phyloP scores from a whole-genome alignment of 2,888 invertebrate genomes.

The Cremastinae sp. region DNA sequence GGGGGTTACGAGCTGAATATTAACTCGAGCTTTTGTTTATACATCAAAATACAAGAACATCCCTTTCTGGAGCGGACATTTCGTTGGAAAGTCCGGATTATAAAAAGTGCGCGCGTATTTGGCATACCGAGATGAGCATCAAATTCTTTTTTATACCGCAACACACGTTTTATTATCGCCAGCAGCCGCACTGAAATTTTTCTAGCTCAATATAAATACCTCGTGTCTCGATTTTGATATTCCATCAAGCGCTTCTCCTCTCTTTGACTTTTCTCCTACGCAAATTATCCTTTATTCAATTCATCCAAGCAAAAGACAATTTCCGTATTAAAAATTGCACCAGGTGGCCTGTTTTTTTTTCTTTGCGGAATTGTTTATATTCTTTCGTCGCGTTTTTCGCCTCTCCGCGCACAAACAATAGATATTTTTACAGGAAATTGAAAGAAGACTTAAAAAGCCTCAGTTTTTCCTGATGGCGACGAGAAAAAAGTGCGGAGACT shows the following conservation, averaged over 20 bases:
- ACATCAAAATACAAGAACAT: constrained; percentile 43
- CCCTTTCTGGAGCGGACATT: constrained; percentile 15
- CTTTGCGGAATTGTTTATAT: too few species aligned
- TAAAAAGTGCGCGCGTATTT: background rate
- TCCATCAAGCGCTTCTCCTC: constrained; percentile 6
- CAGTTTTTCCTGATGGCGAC: background rate
- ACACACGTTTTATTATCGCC: too few species aligned
- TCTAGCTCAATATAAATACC: too few species aligned
- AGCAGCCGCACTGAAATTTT: too few species aligned
- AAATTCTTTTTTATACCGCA: too few species aligned
- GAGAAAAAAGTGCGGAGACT: background rate
- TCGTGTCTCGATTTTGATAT: background rate
- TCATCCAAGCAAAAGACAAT: background rate
- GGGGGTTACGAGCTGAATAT: constrained; percentile 42
- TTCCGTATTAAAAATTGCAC: too few species aligned
- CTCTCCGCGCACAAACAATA: too few species aligned
- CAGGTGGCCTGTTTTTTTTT: too few species aligned
- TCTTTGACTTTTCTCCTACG: background rate
- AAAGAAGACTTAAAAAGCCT: background rate
- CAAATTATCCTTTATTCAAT: constrained; percentile 21
- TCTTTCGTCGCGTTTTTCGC: too few species aligned
- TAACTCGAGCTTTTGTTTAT: constrained; percentile 49
- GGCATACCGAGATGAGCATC: too few species aligned
- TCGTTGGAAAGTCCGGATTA: constrained; percentile 1
- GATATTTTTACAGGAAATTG: constrained; percentile 1